Conservation (phyloP, 2,797 vertebrate genomes). For the Pristis pectinata region DNA sequence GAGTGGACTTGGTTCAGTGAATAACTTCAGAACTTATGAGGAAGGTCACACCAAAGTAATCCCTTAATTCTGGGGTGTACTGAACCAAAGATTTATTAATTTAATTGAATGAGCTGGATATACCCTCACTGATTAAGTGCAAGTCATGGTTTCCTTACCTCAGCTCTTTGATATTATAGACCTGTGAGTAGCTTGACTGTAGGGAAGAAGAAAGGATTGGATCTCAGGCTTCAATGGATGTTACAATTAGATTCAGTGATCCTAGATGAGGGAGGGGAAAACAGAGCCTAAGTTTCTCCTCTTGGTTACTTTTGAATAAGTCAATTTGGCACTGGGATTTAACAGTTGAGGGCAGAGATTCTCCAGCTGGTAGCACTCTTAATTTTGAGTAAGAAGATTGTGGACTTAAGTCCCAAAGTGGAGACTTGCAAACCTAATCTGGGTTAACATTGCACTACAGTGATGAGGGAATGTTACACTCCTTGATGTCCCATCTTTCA, state of each 20-base stretch:
- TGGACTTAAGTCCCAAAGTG: not conserved
- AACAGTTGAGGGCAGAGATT: not conserved
- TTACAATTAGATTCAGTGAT: not conserved
- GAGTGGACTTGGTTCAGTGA: not conserved
- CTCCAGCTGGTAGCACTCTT: no score
- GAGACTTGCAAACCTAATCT: not conserved
- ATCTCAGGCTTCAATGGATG: not conserved
- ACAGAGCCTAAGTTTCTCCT: not conserved
- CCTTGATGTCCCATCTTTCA: not conserved
- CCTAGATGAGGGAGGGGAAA: not conserved
- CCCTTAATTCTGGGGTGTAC: not conserved
- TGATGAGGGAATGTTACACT: not conserved
- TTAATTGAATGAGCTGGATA: not conserved
- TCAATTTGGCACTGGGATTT: no score
- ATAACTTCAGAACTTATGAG: not conserved
- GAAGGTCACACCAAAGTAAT: not conserved
- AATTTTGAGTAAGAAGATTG: not conserved
- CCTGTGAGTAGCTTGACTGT: not conserved
- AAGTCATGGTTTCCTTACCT: not conserved
- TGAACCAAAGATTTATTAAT: not conserved
- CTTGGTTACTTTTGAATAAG: not conserved
- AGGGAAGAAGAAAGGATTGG: not conserved
- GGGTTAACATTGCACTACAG: not conserved
- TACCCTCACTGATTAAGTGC: not conserved
- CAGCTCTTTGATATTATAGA: not conserved